Base-by-base conservation (phyloP, 1,140 invertebrate genomes). In the Drosophila subpulchrella region DNA sequence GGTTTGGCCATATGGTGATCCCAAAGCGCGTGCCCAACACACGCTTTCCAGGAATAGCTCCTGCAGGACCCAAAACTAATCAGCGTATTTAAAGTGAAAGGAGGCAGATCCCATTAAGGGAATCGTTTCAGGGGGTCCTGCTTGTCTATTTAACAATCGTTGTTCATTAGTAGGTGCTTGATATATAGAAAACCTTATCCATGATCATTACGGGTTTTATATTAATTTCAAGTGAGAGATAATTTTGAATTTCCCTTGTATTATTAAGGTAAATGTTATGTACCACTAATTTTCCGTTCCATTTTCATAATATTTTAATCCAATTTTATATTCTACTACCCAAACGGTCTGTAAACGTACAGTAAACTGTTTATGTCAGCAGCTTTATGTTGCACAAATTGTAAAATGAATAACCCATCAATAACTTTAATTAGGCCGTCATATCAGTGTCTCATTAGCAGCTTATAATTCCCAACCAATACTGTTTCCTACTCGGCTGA, bases 11-110 rank as follows among this genome's bases (percentile, higher is more conserved):
- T 83, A 76, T 86, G 83, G 47, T 46, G 24, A 48, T 57, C 39
- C 27, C 4, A 46, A 12, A 34, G 61, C 85, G 79, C 83, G 83
- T 86, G 83, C 53, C 72, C 27, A 17, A 27, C 83, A 66, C 79
- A 73, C 72, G 56, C 32, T 20, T 88, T 88, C 84, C 63, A 15
- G 83, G 86, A 82, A 13, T 4, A 51, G 32, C 58, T 50, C 36
- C 13, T 24, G 20, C 30, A 13, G 27, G 11, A 66, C 15, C 32
- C 63, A 78, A 50, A 74, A 78, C 82, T 50, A 86, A 88, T 89
- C 70, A 86, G 68, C 71, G 77, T 81, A 75, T 60, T 76, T 54
- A 54, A 32, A 17, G 36, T 15, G 30, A 41, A 17, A 11, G 51
- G 27, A 41, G 73, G 70, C 34, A 38, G 60, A 27, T 36, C 34